Evolutionary conservation across 1,140 invertebrate genomes (phyloP), one percentile per base, ranked within the genome.

Genomic region (Magallana angulata): DNA sequence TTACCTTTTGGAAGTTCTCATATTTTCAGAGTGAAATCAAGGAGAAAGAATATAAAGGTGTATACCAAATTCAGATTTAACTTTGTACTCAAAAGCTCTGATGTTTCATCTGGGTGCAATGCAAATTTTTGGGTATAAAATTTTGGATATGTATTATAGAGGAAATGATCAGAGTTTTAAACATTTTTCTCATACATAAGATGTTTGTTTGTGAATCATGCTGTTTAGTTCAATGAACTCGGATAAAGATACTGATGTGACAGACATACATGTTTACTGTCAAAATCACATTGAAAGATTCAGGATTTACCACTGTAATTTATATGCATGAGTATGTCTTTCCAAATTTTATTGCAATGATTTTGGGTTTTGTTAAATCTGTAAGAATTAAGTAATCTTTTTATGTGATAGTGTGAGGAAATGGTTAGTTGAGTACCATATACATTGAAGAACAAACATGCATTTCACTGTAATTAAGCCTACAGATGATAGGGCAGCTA

Each of bases 1-100:
- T 76, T 76, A 76, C 24, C 68, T 30, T 30, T 7, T 76, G 24
- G 9, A 76, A 76, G 68, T 76, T 76, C 68, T 76, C 24, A 30
- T 76, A 76, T 76, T 76, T 36, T 76, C 8, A 48, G 18, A 30
- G 68, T 76, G 24, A 30, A 76, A 30, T 76, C 68, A 76, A 36
- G 68, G 68, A 76, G 18, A 76, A 76, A 76, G 12, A 11, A 12
- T 76, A 30, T 48, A 48, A 48, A 76, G 8, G 24, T 8, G 68
- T 76, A 30, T 76, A 76, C 9, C 24, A 30, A 76, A 76, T 36
- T 12, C 68, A 30, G 36, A 30, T 71, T 76, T 30, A 76, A 36
- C 7, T 12, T 7, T 76, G 12, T 76, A 30, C 68, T 76, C 24
- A 11, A 24, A 76, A 30, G 24, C 68, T 48, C 68, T 76, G 1